Evolutionary conservation across 2,888 invertebrate species (phyloP), one percentile per base, ranked within the genome.

Genomic region (Amblyteles armatorius): DNA sequence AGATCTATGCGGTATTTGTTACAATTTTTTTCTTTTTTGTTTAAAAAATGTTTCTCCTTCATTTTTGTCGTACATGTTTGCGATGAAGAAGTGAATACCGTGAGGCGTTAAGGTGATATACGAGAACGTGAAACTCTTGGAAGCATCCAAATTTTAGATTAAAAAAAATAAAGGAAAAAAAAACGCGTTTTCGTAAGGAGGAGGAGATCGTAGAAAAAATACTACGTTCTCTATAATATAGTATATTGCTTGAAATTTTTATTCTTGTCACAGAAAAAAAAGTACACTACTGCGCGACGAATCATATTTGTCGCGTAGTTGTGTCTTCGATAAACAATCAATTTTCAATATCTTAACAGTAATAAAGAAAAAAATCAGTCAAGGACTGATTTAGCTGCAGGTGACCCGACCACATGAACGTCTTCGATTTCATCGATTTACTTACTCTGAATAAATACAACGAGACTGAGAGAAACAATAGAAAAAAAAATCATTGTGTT

Each of bases 131-230:
- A 87, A 85, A 82, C 87, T 87, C 88, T 87, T 78, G 85, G 87
- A 88, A 88, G 88, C 83, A 82, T 82, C 76, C 82, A 82, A 60
- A 33, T 16, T 60, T 44, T 44, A 44, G 44, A 44, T 44, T 13
- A 44, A 11, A 40, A 11, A 9, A 40, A 13, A 44, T 0, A 13
- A 52, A 19, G 0, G 6, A 52, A 52, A 19, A 19, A 52, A 16
- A 19, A 19, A 19, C 82, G 72, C 65, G 82, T 76, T 69, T 73
- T 82, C 57, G 80, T 73, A 80, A 82, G 84, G 83, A 76, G 83
- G 88, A 86, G 86, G 88, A 86, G 86, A 85, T 88, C 88, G 88
- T 88, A 88, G 88, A 86, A 88, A 87, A 88, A 88, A 88, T 88
- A 87, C 88, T 88, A 87, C 88, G 88, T 88, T 86, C 86, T 87